Percentiles rank a stretch among this genome's conserved stretches.
Conservation (phyloP, 2,113 vertebrate genomes). For the Progne subis region DNA sequence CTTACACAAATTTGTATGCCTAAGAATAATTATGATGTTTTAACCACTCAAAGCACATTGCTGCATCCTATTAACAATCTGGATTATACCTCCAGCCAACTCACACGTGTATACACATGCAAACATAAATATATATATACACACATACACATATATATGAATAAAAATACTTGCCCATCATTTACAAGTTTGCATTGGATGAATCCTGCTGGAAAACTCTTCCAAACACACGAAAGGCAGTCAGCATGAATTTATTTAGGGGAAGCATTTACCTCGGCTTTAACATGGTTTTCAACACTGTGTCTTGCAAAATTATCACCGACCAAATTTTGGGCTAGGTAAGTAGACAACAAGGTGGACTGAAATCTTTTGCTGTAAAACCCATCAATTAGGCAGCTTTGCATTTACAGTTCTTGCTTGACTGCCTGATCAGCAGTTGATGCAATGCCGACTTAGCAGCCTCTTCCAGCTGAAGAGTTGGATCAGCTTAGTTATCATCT, state of each 20-base stretch:
- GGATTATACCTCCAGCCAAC: not conserved
- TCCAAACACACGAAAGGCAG: not conserved
- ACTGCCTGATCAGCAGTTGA: not conserved
- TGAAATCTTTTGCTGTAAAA: not conserved
- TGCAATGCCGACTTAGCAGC: not conserved
- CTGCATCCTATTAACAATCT: not conserved
- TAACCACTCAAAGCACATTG: not conserved
- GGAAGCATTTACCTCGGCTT: not conserved
- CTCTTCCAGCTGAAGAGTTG: not conserved
- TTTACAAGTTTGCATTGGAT: not conserved
- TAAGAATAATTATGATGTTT: not conserved
- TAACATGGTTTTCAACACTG: not conserved
- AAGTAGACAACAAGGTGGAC: not conserved
- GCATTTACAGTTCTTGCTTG: not conserved
- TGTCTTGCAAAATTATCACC: not conserved
- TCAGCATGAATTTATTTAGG: not conserved
- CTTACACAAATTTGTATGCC: not conserved
- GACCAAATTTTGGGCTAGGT: not conserved
- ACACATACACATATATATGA: not conserved
- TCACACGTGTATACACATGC: fast-evolving
- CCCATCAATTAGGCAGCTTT: not conserved
- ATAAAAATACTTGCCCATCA: not conserved
- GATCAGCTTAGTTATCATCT: not conserved
- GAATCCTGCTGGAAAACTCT: not conserved
- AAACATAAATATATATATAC: fast-evolving